Percentiles rank a stretch among this genome's conserved stretches.
These are phyloP conservation scores for Anguilla rostrata DNA, from an alignment of 2,113 vertebrate genomes.

Conservation along the genomic window DNA sequence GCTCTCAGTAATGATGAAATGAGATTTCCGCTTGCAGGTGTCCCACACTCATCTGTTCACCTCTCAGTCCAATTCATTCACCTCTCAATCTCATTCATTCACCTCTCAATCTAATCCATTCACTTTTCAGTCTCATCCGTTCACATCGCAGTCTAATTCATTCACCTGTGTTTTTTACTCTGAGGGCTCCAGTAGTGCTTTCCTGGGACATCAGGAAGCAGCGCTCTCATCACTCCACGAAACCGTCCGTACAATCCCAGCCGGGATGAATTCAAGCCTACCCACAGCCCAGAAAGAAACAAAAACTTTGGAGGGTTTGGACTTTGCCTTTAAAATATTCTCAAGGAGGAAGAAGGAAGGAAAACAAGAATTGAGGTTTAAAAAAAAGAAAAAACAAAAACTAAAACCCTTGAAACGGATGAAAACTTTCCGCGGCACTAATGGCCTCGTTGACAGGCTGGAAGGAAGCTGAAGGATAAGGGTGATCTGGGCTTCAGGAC, in stretches of 20 bases:
- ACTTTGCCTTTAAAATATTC: background rate
- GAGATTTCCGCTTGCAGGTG: no score
- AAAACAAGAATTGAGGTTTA: background rate
- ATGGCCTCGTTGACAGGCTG: constrained; percentile 6
- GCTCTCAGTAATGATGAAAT: no score
- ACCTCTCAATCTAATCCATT: background rate
- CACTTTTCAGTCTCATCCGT: background rate
- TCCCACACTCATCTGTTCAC: no score
- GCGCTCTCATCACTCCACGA: background rate
- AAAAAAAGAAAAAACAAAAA: background rate
- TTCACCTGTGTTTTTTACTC: no score
- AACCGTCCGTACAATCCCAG: background rate
- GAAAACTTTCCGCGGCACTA: background rate
- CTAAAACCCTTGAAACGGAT: background rate
- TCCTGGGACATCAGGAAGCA: background rate
- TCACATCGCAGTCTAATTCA: background rate
- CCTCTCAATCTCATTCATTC: no score
- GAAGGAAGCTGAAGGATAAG: constrained; percentile 6
- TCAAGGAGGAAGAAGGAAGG: background rate
- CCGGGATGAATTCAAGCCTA: background rate
- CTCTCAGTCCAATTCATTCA: no score
- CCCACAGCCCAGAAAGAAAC: background rate
- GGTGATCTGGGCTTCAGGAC: constrained; percentile 8
- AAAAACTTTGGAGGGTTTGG: background rate
- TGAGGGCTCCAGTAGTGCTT: no score